Percentiles rank a stretch among this genome's conserved stretches.
Conservation (phyloP, 2,888 invertebrate genomes). For the Cerastis rubricosa region DNA sequence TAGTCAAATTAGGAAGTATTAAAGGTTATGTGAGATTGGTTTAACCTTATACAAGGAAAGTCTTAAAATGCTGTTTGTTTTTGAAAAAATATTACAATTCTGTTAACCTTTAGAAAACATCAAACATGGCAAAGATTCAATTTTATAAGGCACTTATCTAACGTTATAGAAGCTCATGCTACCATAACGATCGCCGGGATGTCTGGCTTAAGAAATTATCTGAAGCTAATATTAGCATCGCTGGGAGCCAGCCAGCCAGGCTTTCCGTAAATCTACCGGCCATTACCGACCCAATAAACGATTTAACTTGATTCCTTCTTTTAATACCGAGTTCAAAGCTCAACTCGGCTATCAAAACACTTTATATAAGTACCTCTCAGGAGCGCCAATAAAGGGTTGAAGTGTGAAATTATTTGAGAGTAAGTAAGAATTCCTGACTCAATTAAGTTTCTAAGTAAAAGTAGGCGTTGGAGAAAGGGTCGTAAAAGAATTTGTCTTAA, state of each 20-base stretch:
- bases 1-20: not conserved
- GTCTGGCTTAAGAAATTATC: conserved; percentile 33
- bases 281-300: conserved; percentile 54
- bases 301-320: conserved; percentile 57
- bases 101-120: not conserved
- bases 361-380: conserved; percentile 55
- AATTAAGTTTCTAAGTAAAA: conserved; percentile 61
- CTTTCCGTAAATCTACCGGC: conserved; percentile 25
- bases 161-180: not conserved
- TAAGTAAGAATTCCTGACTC: conserved; percentile 56
- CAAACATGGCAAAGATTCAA: conserved; percentile 8
- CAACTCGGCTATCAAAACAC: conserved; percentile 54
- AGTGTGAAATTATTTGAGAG: conserved; percentile 57
- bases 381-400: conserved; percentile 57
- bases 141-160: not conserved
- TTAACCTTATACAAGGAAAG: not conserved
- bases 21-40: not conserved
- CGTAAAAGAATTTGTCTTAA: conserved; percentile 51
- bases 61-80: not conserved
- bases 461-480: conserved; percentile 28
- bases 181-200: conserved; percentile 12
- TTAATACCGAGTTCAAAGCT: conserved; percentile 53
- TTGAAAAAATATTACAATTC: not conserved
- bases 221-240: conserved; percentile 43
- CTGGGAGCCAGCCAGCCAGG: conserved; percentile 24